Evolutionary conservation across 2,113 vertebrate species (phyloP).

Genomic region (Passer montanus): DNA sequence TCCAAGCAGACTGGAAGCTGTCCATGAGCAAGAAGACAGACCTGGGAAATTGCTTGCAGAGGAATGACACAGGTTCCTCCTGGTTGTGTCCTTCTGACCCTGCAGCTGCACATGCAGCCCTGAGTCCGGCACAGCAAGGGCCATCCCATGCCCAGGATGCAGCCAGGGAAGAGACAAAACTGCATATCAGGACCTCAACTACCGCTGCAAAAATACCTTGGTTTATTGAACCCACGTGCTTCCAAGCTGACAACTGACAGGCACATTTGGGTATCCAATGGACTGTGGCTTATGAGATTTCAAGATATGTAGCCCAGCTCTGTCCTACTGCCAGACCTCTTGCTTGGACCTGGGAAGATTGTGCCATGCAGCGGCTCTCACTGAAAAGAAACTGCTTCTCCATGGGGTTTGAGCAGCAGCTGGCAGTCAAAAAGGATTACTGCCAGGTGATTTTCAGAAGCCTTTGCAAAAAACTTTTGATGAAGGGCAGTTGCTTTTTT

Average conservation of each 20-base stretch:
- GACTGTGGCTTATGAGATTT: background rate
- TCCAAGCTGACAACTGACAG: background rate
- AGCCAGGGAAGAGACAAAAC: background rate
- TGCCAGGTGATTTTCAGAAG: background rate
- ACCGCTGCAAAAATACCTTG: background rate
- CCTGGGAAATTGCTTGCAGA: background rate
- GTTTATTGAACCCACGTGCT: background rate
- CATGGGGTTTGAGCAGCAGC: background rate
- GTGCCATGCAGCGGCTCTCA: background rate
- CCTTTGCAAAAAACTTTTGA: background rate
- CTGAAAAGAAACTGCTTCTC: background rate
- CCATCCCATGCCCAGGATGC: accelerated
- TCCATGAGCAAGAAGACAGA: background rate
- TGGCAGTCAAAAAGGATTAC: background rate
- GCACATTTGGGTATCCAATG: background rate
- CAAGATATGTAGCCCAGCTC: background rate
- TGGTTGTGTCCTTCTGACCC: background rate
- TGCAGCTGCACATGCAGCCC: background rate
- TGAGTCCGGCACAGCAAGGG: background rate
- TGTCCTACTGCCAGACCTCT: background rate
- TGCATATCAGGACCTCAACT: background rate
- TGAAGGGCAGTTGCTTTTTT: background rate
- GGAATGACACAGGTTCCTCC: accelerated
- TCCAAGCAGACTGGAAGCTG: background rate
- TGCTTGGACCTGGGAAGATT: background rate